Evolutionary conservation across 1,140 invertebrate species (phyloP), one percentile per base, ranked within the genome.

Genomic region (Drosophila ananassae): DNA sequence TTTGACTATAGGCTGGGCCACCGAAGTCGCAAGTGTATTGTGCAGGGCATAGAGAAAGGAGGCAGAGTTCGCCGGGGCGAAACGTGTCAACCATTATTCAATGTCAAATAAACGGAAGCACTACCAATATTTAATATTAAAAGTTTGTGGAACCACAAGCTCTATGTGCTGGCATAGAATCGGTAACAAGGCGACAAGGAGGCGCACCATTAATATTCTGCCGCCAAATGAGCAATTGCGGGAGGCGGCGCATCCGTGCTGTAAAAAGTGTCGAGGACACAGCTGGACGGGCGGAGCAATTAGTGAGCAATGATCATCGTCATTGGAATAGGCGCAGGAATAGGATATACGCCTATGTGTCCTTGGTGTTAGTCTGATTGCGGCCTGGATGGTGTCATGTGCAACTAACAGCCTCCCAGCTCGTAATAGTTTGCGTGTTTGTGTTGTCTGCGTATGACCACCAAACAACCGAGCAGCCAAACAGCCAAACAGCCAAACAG

Each of bases 321-420:
- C 44, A 28, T 28, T 28, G 25, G 25, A 28, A 28, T 28, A 28
- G 25, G 5, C 39, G 8, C 21, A 17, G 17, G 13, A 44, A 21
- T 44, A 44, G 41, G 17, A 44, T 12, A 44, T 44, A 17, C 1
- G 34, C 13, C 57, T 2, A 46, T 59, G 12, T 25, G n/a, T 37
- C 6, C 24, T 25, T 47, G 34, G 22, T 53, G 24, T 39, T 30
- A 39, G 25, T 51, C 44, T 64, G 69, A 56, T 77, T 77, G 66
- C 60, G 60, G 48, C 57, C 28, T 52, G 13, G 57, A 67, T 53
- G 48, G 73, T 46, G 51, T 48, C 74, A 78, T 77, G 67, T 77
- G 74, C 41, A 59, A 66, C 74, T 59, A 77, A 78, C 67, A 66
- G 67, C 57, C 75, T 76, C 52, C 56, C 72, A 75, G 57, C 46